Conservation (phyloP, 2,797 vertebrate genomes). For the Pangasius sanitwongsei region DNA sequence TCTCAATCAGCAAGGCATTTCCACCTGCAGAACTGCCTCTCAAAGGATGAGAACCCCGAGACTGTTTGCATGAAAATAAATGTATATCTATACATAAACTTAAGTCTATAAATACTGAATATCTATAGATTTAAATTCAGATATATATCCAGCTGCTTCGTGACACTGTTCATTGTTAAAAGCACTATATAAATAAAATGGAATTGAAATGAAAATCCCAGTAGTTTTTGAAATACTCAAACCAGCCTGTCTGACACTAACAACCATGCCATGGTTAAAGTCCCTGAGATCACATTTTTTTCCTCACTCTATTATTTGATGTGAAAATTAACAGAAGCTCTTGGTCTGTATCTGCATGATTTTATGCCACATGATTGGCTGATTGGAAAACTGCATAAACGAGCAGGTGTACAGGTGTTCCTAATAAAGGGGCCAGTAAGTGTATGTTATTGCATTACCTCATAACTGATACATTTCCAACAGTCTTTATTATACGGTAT, state of each 20-base stretch:
- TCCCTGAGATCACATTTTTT: neutral
- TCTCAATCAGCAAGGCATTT: neutral
- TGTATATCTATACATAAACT: neutral
- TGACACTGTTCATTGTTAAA: slow-evolving; percentile 8
- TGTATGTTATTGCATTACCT: neutral
- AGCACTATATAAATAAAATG: neutral
- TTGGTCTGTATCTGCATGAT: neutral
- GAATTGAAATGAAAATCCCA: neutral
- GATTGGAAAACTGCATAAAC: neutral
- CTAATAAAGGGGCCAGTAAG: neutral
- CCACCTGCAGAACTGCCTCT: neutral
- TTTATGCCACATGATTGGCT: neutral
- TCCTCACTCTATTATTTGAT: neutral
- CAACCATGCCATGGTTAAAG: neutral
- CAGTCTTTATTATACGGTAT: neutral
- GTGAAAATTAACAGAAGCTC: neutral
- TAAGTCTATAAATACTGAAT: neutral
- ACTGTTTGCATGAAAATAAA: neutral
- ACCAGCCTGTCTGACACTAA: neutral
- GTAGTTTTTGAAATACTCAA: neutral
- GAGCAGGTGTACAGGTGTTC: neutral
- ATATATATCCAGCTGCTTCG: neutral
- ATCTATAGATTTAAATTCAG: neutral
- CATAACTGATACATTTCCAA: neutral
- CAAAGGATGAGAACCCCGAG: neutral